These are phyloP conservation scores for Platycnemis pennipes DNA, from an alignment of 2,888 invertebrate genomes.

Conservation along the genomic window DNA sequence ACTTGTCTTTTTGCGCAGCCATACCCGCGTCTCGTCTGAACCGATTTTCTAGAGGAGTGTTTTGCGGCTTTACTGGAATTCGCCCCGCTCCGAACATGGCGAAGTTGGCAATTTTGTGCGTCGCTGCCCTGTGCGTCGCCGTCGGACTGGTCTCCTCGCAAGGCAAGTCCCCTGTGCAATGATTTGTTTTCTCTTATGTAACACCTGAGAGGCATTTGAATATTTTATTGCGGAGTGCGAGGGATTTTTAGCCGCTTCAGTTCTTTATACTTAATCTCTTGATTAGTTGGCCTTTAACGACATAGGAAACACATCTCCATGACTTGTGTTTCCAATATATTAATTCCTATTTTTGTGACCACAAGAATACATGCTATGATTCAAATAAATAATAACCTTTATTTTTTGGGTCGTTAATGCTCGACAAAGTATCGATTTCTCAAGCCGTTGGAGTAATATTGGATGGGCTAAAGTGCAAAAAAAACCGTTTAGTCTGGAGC, in stretches of 20 bases:
- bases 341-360: too few relatives aligned
- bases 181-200: neutral
- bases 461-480: too few relatives aligned
- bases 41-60: neutral
- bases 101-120: slow-evolving; percentile 16
- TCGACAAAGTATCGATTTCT: too few relatives aligned
- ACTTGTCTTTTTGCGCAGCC: slow-evolving; percentile 46
- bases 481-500: too few relatives aligned
- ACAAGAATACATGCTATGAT: too few relatives aligned
- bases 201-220: neutral
- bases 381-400: too few relatives aligned
- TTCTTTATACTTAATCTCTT: neutral
- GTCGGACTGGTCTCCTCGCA: slow-evolving; percentile 12
- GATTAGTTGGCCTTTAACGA: too few relatives aligned
- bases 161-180: neutral
- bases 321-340: too few relatives aligned
- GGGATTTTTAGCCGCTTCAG: too few relatives aligned
- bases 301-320: too few relatives aligned
- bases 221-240: neutral
- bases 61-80: neutral
- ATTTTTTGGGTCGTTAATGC: too few relatives aligned
- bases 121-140: slow-evolving; percentile 16
- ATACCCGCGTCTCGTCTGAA: neutral
- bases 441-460: too few relatives aligned
- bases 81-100: slow-evolving; percentile 32